These are phyloP conservation scores for Danaus plexippus DNA, from an alignment of 1,140 invertebrate genomes.

Conservation along the genomic window DNA sequence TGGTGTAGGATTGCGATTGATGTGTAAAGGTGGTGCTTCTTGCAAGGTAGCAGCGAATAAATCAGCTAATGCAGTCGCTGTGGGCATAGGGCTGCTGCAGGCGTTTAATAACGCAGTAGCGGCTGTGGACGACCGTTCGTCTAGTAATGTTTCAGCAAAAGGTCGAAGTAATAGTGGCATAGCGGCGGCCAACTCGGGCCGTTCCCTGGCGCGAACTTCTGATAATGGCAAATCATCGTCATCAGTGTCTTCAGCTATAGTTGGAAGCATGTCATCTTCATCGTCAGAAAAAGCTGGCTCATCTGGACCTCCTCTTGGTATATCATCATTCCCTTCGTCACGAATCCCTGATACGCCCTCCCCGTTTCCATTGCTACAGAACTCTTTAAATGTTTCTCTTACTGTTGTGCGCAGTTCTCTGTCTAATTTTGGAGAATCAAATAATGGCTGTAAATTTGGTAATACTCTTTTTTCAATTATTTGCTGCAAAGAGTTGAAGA, in stretches of 20 bases:
- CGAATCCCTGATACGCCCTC: constrained; percentile 57
- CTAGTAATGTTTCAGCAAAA: constrained; percentile 75
- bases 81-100: constrained; percentile 71
- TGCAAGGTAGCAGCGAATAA: constrained; percentile 57
- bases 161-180: constrained; percentile 76
- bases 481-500: constrained; percentile 91
- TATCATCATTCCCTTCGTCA: constrained; percentile 71
- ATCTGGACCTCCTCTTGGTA: constrained; percentile 55
- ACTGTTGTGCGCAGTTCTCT: constrained; percentile 88
- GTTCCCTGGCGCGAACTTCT: constrained; percentile 73
- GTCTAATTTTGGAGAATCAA: constrained; percentile 95
- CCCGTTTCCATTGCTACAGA: constrained; percentile 78
- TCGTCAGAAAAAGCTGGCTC: constrained; percentile 88
- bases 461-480: constrained; percentile 96
- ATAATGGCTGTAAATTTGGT: constrained; percentile 89
- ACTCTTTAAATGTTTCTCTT: constrained; percentile 92
- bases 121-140: constrained; percentile 55
- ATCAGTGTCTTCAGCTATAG: constrained; percentile 83
- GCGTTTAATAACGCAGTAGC: constrained; percentile 75
- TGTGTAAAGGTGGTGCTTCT: constrained; percentile 49
- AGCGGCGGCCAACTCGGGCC: constrained; percentile 67
- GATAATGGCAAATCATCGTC: constrained; percentile 89
- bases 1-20: constrained; percentile 45
- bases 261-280: constrained; percentile 76
- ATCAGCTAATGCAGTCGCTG: constrained; percentile 59